Base-by-base conservation (phyloP, 2,797 vertebrate species). In the Coranthus polyacanthus region DNA sequence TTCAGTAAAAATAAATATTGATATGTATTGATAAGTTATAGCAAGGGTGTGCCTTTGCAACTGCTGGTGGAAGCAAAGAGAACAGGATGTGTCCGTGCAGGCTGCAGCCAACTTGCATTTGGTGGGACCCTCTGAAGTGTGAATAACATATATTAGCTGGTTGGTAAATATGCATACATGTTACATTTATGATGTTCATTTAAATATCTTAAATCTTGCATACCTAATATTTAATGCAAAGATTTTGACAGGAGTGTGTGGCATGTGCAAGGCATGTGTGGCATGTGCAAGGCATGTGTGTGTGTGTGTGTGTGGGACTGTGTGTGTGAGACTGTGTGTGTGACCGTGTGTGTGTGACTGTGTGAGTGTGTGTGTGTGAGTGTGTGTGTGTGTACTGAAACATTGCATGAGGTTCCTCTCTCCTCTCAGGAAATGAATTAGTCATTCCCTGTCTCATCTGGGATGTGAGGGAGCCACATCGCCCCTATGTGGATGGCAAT, bases 371-470 rank as follows among this genome's bases (percentile, higher is more conserved):
- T n/a, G n/a, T n/a, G n/a, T n/a, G n/a, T n/a, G n/a, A n/a, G n/a
- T n/a, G n/a, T n/a, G 43, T 41, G 76, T 63, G 60, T 34, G 56
- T 45, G 68, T 38, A 44, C 62, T 83, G 83, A 90, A 86, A 84
- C 88, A 79, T 87, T 55, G 81, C 85, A 74, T 55, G 82, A 81
- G 89, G 72, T 83, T 87, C 77, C 39, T 78, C 78, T 81, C 83
- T 83, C 71, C 85, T 85, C 86, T 86, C 84, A 90, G 88, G 87
- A 92, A 91, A 93, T 92, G 87, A 93, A 92, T 93, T 92, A 94
- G 91, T 92, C 91, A 92, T 92, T 87, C 87, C 80, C 84, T 68
- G 89, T 93, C 91, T 92, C 89, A 81, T 89, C 90, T 82, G 81
- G 83, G 84, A 90, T 86, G 88, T 89, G 89, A 90, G 84, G 85